Evolutionary conservation across 2,888 invertebrate genomes (phyloP), one percentile per base, ranked within the genome.

Genomic region (Harmothoe impar): DNA sequence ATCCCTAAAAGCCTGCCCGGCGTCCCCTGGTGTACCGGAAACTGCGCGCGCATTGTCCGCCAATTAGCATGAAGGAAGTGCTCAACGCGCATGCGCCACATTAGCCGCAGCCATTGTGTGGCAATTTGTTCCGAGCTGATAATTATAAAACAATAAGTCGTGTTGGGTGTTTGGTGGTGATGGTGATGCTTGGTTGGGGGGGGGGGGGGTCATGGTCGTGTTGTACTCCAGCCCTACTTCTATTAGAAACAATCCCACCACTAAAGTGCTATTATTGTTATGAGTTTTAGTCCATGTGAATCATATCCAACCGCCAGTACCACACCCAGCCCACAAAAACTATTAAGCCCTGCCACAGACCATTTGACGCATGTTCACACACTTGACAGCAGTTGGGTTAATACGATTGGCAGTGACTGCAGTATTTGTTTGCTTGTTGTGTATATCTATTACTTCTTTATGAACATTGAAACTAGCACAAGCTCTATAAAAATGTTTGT

Each of bases 91-190:
- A 43, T 43, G 81, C 77, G 29, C 43, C 43, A 43, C 81, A 81
- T 81, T 81, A 81, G 81, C 81, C 81, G 5, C 0, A 5, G 35
- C 33, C 81, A 43, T 81, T 81, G 23, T 81, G 35, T 35, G 81
- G 35, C 81, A 81, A 81, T 81, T 81, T 81, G 81, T 81, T 81
- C 81, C 81, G 33, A 81, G 10, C 81, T 43, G 81, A 81, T 81
- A 81, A 81, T 81, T 81, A 81, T 81, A 81, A 81, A 81, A 81
- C 81, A 81, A 81, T 81, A 81, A 81, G 35, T 17, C 7, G 77
- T 77, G 29, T n/a, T 7, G 62, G 23, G 43, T 43, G 43, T 43
- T 43, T 43, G 43, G 3, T 3, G 43, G 43, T 3, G 3, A 43
- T 43, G n/a, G n/a, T n/a, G n/a, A n/a, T n/a, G n/a, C n/a, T n/a